Base-by-base conservation (phyloP, 2,113 vertebrate species). In the Campylorhamphus procurvoides region DNA sequence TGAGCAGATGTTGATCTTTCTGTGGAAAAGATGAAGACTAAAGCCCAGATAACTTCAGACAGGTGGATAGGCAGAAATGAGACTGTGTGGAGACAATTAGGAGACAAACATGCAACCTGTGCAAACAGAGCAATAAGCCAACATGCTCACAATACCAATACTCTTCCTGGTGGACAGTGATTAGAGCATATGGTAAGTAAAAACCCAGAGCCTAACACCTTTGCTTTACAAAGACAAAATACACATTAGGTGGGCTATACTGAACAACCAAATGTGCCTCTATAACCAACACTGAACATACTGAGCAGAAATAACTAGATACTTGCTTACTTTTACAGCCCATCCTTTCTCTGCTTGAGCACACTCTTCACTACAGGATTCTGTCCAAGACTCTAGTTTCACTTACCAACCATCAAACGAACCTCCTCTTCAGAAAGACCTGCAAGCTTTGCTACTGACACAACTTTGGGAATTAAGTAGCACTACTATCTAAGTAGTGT, bases 401-500 rank as follows among this genome's bases (percentile, higher is more conserved):
- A 44, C 56, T 35, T 39, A 16, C 7, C 62, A 59, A 0, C 49
- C 46, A 86, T 33, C 39, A 74, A 64, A 84, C 52, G 25, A 63
- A 77, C 25, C n/a, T 73, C 31, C 10, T 5, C 27, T 58, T 35
- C 29, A 88, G 62, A 63, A 76, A 72, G 62, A 82, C 11, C 23
- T 63, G 23, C 13, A 47, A 71, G 31, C 39, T 89, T 81, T 81
- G 46, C 64, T 78, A 23, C 73, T 42, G 63, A 71, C 46, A 63
- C n/a, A 74, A 25, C 42, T 69, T 62, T 18, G 24, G 29, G 53
- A 84, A 92, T 37, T 76, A 68, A 76, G 33, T 68, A 68, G 39
- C 0, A 0, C 55, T 60, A 31, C 56, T 4, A 22, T 49, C 37
- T 56, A 2, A n/a, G 13, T 33, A 37, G 37, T 37, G 37, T 37